phyloP scores from a whole-genome alignment of 2,113 vertebrate species.

The Bombycilla garrulus region DNA sequence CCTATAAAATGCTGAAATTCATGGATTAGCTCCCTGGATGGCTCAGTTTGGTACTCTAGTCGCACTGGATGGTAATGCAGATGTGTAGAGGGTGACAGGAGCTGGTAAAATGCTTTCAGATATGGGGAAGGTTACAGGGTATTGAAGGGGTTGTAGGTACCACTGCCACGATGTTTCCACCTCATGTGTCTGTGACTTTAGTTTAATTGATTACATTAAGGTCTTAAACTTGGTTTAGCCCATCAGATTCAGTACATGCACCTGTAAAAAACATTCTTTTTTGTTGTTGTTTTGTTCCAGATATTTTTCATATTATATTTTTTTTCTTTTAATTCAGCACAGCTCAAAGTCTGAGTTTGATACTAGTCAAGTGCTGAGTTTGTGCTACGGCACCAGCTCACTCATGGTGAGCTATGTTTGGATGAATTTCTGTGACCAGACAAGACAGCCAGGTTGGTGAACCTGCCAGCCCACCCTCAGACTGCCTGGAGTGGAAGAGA shows the following conservation, averaged over 20 bases:
- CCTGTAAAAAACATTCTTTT: neutral
- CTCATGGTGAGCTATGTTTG: fast-evolving
- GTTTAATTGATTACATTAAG: neutral
- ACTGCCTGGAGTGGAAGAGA: neutral
- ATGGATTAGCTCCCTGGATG: neutral
- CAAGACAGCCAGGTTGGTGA: neutral
- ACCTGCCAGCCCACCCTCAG: neutral
- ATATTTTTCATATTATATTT: fast-evolving
- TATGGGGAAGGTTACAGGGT: neutral
- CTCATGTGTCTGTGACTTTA: neutral
- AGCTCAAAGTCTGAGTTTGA: neutral
- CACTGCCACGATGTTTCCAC: neutral
- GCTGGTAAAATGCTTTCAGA: neutral
- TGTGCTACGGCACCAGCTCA: neutral
- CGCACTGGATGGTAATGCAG: neutral
- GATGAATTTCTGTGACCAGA: neutral
- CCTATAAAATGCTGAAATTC: neutral
- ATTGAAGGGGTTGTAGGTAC: neutral
- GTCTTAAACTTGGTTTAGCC: neutral
- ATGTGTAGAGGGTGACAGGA: neutral
- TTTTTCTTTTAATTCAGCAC: neutral
- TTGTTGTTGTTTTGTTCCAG: neutral
- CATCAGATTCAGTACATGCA: neutral
- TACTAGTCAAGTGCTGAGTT: neutral
- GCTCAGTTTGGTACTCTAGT: neutral